Evolutionary conservation across 2,888 invertebrate genomes (phyloP).

Genomic region (Phorcus lineatus): DNA sequence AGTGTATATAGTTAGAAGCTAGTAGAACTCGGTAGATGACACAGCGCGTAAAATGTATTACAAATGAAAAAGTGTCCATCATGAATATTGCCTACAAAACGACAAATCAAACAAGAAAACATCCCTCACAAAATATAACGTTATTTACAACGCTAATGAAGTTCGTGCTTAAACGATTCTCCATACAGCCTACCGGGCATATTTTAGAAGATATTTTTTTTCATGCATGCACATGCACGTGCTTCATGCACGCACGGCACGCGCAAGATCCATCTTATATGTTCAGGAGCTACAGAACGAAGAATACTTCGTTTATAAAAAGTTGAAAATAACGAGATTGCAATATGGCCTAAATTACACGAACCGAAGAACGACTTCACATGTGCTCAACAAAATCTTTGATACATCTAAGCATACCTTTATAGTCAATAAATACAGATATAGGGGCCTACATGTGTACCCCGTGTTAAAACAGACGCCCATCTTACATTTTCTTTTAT

Average conservation of each 20-base stretch:
- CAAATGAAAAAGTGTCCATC: no score
- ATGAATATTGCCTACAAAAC: no score
- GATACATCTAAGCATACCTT: not conserved
- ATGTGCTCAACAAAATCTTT: not conserved
- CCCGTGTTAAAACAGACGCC: conserved; percentile 7
- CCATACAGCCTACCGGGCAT: not conserved
- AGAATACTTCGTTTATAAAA: conserved; percentile 3
- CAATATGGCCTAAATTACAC: conserved; percentile 2
- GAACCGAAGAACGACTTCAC: not conserved
- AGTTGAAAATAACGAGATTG: not conserved
- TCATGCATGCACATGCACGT: not conserved
- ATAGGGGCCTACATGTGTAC: not conserved
- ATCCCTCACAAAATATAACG: no score
- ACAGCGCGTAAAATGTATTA: no score
- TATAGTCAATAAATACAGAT: conserved; percentile 9
- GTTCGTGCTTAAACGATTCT: not conserved
- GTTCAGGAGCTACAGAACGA: not conserved
- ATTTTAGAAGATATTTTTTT: not conserved
- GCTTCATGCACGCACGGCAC: conserved; percentile 3
- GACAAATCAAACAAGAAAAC: no score
- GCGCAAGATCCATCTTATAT: not conserved
- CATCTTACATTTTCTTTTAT: not conserved
- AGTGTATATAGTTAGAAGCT: no score
- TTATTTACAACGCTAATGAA: not conserved
- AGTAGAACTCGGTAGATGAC: no score